Evolutionary conservation across 2,113 vertebrate genomes (phyloP).

Genomic region (Ptilonorhynchus violaceus): DNA sequence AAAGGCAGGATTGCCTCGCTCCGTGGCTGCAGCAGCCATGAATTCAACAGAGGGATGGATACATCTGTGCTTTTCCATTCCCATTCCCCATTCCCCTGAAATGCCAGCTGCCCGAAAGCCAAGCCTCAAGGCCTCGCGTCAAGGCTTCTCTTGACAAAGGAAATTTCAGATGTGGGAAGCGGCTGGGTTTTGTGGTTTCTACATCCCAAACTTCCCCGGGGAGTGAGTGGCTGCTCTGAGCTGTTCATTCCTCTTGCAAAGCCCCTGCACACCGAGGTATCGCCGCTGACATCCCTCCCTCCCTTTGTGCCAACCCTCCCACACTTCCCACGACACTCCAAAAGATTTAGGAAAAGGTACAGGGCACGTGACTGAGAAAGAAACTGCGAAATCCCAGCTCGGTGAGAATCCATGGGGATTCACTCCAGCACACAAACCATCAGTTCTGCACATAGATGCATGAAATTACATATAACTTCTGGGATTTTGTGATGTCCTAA

Average conservation of each 20-base stretch:
- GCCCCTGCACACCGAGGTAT: not conserved
- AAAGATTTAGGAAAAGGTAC: not conserved
- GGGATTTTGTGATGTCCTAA: not conserved
- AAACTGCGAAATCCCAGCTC: not conserved
- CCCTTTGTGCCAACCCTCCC: not conserved
- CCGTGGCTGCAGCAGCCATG: not conserved
- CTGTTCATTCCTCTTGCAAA: not conserved
- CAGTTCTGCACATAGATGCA: not conserved
- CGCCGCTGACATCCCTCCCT: not conserved
- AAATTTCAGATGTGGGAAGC: not conserved
- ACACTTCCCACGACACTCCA: fast-evolving
- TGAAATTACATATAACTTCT: not conserved
- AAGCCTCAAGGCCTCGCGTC: not conserved
- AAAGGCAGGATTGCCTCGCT: not conserved
- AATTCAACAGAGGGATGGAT: not conserved
- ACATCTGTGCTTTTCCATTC: not conserved
- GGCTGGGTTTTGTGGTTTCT: not conserved
- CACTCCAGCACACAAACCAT: not conserved
- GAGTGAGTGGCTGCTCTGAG: not conserved
- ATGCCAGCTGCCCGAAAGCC: not conserved
- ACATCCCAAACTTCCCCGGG: not conserved
- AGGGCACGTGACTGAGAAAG: not conserved
- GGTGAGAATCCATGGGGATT: not conserved
- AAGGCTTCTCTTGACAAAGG: not conserved
- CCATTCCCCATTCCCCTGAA: not conserved